Conservation (phyloP, 2,888 invertebrate species). For the Disparrhopalites patrizii region DNA sequence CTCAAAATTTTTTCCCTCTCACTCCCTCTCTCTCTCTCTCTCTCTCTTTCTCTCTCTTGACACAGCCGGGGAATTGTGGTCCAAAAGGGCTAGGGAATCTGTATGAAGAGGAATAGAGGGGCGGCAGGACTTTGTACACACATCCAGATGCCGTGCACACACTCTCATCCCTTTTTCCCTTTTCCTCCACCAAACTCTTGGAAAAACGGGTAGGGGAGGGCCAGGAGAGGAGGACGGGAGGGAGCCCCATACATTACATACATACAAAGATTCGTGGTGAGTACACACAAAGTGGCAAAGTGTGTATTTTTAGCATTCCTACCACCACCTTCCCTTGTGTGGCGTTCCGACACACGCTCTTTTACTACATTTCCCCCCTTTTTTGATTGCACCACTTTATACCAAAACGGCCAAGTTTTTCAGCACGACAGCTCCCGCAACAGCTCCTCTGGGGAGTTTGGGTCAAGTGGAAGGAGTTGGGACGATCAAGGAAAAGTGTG, state of each 20-base stretch:
- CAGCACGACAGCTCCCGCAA: no score
- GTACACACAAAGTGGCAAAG: no score
- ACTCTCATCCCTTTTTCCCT: background rate
- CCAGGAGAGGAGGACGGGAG: no score
- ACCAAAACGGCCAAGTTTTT: no score
- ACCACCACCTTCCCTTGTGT: background rate
- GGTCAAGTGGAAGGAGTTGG: no score
- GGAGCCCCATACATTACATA: no score
- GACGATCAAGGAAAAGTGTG: no score
- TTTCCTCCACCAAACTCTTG: background rate
- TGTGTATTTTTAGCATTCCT: constrained; percentile 5
- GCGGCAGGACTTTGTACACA: constrained; percentile 1
- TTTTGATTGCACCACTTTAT: no score
- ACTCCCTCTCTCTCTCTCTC: background rate
- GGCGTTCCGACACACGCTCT: no score
- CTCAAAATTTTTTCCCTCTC: background rate
- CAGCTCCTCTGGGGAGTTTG: no score
- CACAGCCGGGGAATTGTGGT: constrained; percentile 7
- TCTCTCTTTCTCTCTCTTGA: constrained; percentile 15
- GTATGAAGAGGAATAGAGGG: background rate
- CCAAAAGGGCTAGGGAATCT: background rate
- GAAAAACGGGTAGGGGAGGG: no score
- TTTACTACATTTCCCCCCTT: no score
- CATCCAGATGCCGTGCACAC: background rate
- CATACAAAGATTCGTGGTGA: background rate